Conservation (phyloP, 2,888 invertebrate species). For the Athrips mouffetella region DNA sequence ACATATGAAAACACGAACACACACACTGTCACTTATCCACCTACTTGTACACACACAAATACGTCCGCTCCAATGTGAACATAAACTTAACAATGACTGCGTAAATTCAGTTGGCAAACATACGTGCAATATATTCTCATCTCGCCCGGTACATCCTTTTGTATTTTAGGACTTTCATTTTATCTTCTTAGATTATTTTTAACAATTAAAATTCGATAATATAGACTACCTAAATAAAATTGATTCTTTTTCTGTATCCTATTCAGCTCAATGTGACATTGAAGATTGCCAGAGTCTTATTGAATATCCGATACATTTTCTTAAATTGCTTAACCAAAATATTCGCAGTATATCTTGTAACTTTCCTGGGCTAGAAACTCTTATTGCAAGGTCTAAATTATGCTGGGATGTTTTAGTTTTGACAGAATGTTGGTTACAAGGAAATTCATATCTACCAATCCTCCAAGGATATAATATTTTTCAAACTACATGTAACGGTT, state of each 20-base stretch:
- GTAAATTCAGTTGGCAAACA: too few species aligned
- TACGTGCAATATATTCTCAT: too few species aligned
- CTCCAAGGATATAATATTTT: constrained; percentile 12
- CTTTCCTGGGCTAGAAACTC: constrained; percentile 11
- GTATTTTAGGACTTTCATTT: too few species aligned
- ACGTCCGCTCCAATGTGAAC: too few species aligned
- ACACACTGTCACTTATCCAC: too few species aligned
- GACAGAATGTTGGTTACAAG: constrained; percentile 19
- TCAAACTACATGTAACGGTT: neutral
- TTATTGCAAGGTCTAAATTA: neutral
- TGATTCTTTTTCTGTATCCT: neutral
- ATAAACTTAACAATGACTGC: too few species aligned
- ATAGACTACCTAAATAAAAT: neutral
- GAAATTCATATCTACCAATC: neutral
- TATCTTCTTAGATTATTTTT: neutral
- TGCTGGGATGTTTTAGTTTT: constrained; percentile 15
- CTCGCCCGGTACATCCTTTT: too few species aligned
- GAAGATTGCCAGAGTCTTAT: neutral
- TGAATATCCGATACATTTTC: neutral
- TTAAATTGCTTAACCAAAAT: constrained; percentile 16
- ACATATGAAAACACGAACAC: too few species aligned
- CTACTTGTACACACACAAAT: too few species aligned
- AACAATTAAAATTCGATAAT: neutral
- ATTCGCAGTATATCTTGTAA: constrained; percentile 21
- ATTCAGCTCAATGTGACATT: neutral